A percentile compares a stretch with the other conserved stretches of the same genome.
These are phyloP conservation scores for Noctilio leporinus DNA, from an alignment of 2,113 vertebrate genomes.

Conservation along the genomic window DNA sequence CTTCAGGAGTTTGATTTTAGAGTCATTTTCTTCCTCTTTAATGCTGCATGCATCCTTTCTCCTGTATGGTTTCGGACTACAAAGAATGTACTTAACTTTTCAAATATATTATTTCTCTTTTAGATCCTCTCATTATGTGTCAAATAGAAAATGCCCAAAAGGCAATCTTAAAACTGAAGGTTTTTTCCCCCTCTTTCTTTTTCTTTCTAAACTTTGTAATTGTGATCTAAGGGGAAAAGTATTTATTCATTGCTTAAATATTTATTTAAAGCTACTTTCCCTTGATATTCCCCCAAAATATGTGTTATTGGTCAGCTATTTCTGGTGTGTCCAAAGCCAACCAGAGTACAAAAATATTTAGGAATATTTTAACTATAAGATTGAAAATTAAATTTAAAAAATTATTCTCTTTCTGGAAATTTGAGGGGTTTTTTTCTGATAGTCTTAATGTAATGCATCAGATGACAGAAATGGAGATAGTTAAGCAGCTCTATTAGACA, in stretches of 20 bases:
- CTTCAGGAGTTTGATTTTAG: not conserved
- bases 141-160: constrained; percentile 23
- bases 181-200: not conserved
- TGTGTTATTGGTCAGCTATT: not conserved
- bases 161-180: not conserved
- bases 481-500: not conserved
- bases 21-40: not conserved
- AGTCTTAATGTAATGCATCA: not conserved
- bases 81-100: constrained; percentile 18
- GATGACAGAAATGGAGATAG: not conserved
- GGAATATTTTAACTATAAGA: not conserved
- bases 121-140: not conserved
- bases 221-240: not conserved
- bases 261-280: not conserved
- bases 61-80: not conserved
- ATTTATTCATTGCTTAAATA: constrained; percentile 36
- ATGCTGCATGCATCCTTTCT: not conserved
- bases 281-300: not conserved
- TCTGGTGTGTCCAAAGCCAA: not conserved
- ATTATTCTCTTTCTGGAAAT: not conserved
- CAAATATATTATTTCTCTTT: not conserved
- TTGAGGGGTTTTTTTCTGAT: constrained; percentile 7
- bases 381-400: not conserved
- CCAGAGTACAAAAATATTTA: not conserved
- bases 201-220: not conserved